These are phyloP conservation scores for Dynastes grantii DNA, from an alignment of 2,888 invertebrate species.

Conservation along the genomic window DNA sequence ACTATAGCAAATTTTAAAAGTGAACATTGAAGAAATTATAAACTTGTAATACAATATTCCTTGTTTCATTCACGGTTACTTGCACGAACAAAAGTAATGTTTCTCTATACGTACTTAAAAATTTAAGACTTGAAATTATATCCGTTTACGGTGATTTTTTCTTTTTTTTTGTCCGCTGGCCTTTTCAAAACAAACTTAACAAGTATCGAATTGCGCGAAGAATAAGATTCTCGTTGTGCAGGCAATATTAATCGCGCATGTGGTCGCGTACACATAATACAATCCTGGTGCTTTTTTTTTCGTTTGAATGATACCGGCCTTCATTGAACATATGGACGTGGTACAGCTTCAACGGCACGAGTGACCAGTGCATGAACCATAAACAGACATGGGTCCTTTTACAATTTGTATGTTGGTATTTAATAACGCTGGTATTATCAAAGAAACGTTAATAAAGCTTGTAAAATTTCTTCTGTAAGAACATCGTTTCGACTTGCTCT, in stretches of 20 bases:
- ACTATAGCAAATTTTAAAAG: too few species aligned
- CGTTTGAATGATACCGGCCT: conserved; percentile 12
- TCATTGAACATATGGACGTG: conserved; percentile 38
- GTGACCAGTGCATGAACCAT: conserved; percentile 49
- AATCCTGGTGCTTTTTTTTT: neutral
- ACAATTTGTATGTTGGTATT: conserved; percentile 10
- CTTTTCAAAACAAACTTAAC: conserved; percentile 32
- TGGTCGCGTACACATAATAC: conserved; percentile 18
- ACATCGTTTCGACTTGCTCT: too few species aligned
- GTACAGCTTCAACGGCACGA: neutral
- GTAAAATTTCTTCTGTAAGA: too few species aligned
- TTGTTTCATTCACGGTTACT: conserved; percentile 9
- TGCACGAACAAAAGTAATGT: conserved; percentile 15
- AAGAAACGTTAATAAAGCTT: neutral
- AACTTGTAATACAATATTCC: conserved; percentile 24
- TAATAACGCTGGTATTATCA: neutral
- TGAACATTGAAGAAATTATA: conserved; percentile 20
- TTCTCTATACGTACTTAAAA: conserved; percentile 22
- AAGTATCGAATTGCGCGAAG: conserved; percentile 41
- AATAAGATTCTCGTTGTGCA: conserved; percentile 18
- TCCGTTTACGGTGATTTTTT: conserved; percentile 13
- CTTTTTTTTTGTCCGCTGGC: conserved; percentile 16
- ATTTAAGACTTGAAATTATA: conserved; percentile 41
- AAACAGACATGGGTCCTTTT: conserved; percentile 31
- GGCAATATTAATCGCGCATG: conserved; percentile 40